Evolutionary conservation across 1,140 invertebrate species (phyloP), one percentile per base, ranked within the genome.

Genomic region (Penaeus chinensis): DNA sequence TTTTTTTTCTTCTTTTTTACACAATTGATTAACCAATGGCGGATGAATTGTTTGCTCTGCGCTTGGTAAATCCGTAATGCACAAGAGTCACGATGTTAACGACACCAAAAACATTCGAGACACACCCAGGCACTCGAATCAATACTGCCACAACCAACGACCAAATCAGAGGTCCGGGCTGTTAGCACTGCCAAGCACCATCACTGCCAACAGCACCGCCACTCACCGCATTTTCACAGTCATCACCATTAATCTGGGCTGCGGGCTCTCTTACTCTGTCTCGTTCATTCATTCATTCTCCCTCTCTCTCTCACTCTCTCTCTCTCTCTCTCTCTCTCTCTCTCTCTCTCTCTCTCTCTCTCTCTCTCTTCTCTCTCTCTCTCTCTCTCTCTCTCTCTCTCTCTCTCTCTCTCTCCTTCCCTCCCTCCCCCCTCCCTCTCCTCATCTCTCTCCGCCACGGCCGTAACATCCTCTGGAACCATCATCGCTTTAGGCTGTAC

Each of bases 251-350:
- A 47, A 37, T 69, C 62, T 37, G 47, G 65, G 7, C 20, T 62
- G 22, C 10, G 20, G 18, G 71, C 71, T 32, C 24, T 32, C 20
- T 74, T 16, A 32, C 71, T 32, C 71, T 10, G 20, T 22, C 71
- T 85, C 54, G 63, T 54, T 85, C 84, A 77, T 42, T 77, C 82
- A 27, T 18, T 78, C 32, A 71, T 20, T 69, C 47, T 83, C 22
- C 3, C 24, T 10, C 24, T 61, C 24, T 62, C 71, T 32, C 18
- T 19, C 54, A 63, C 71, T 61, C 71, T 61, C 82, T 84, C 65
- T 42, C 65, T 84, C 63, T 85, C 66, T 27, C 76, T 80, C 62
- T 74, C 66, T 84, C 82, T 66, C 77, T 13, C 27, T 79, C 18
- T 85, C 37, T 66, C 81, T 65, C 60, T 83, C 27, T 66, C 60